A percentile compares a stretch with the other conserved stretches of the same genome.
phyloP scores from a whole-genome alignment of 2,797 vertebrate species.

The Sebastes umbrosus region DNA sequence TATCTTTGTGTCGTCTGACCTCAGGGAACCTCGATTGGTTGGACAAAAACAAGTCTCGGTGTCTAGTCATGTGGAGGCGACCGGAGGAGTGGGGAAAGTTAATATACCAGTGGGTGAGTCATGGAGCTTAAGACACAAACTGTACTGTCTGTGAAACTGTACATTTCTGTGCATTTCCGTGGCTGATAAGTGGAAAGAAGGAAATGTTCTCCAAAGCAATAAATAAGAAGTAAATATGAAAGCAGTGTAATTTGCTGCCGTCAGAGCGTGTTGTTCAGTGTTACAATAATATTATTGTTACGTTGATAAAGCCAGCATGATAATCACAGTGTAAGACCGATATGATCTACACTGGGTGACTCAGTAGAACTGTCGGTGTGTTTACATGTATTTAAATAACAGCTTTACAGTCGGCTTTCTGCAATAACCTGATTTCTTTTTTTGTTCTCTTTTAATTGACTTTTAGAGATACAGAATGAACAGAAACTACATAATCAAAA shows the following conservation, averaged over 20 bases:
- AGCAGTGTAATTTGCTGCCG: neutral
- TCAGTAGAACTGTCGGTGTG: neutral
- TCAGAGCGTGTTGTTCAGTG: neutral
- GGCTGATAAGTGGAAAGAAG: conserved; percentile 3
- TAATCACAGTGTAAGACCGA: neutral
- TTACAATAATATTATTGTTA: neutral
- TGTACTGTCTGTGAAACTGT: neutral
- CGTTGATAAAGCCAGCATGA: neutral
- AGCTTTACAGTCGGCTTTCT: neutral
- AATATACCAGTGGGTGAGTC: conserved; percentile 97
- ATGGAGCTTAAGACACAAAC: neutral
- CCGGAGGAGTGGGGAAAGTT: conserved; percentile 98
- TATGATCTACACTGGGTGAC: neutral
- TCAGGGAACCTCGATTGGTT: conserved; percentile 97
- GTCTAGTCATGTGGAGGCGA: conserved; percentile 97
- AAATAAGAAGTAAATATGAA: neutral
- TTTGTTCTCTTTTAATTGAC: too few relatives aligned
- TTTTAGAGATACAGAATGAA: too few relatives aligned
- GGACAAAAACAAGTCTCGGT: conserved; percentile 97
- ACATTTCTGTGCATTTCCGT: neutral
- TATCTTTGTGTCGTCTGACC: conserved; percentile 22
- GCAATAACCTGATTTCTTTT: neutral
- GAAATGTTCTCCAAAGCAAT: neutral
- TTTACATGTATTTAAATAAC: neutral
- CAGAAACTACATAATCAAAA: too few relatives aligned